These are phyloP conservation scores for Equus przewalskii DNA, from an alignment of 2,113 vertebrate genomes.

Conservation along the genomic window DNA sequence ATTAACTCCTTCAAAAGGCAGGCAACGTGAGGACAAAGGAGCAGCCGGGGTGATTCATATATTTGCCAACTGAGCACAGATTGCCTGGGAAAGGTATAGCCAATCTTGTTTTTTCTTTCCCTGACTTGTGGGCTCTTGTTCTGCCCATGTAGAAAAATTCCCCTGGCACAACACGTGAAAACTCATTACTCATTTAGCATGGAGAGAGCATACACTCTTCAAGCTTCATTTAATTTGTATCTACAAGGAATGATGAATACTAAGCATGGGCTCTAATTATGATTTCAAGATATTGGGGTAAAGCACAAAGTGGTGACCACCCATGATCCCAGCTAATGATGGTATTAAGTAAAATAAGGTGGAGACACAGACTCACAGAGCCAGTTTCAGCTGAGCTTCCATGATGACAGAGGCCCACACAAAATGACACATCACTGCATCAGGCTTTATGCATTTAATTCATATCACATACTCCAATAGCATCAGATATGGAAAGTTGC, in stretches of 20 bases:
- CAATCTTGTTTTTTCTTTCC: not conserved
- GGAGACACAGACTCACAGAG: not conserved
- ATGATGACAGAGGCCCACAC: not conserved
- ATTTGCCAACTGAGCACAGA: not conserved
- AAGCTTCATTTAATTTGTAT: conserved; percentile 79
- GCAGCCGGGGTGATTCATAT: not conserved
- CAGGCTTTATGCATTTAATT: not conserved
- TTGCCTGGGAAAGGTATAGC: conserved; percentile 41
- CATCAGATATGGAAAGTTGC: not conserved
- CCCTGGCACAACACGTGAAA: conserved; percentile 58
- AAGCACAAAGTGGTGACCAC: conserved; percentile 50
- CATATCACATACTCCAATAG: too few species aligned
- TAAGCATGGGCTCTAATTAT: conserved; percentile 62
- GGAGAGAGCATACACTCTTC: conserved; percentile 64
- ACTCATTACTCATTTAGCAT: conserved; percentile 71
- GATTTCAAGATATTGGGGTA: conserved; percentile 36
- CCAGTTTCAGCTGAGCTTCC: not conserved
- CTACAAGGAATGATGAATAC: conserved; percentile 69
- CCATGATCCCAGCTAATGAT: conserved; percentile 49
- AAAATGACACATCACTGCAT: not conserved
- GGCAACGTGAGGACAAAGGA: not conserved
- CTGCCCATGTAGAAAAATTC: conserved; percentile 59
- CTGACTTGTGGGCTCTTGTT: conserved; percentile 74
- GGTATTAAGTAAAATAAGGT: not conserved
- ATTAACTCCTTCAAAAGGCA: not conserved